Base-by-base conservation (phyloP, 2,888 invertebrate genomes). In the Microctonus aethiopoides region DNA sequence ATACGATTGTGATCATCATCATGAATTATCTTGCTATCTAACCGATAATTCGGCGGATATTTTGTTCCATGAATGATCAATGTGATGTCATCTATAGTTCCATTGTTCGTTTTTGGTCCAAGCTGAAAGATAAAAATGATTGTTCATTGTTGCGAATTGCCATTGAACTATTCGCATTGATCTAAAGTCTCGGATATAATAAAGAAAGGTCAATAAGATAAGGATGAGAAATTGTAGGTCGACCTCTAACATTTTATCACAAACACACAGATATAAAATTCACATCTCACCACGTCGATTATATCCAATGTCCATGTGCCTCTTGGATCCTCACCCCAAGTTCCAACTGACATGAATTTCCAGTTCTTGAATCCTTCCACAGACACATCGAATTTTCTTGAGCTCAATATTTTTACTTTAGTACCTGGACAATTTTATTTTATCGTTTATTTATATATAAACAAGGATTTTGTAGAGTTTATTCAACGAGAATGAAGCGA, bases 271-370 rank as follows among this genome's bases (percentile, higher is more conserved):
- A 57, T 16, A 59, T 29, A 29, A 29, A 59, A 56, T 56, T 29
- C 13, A 10, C 13, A 41, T 52, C 29, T 41, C 16, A 68, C 51
- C 39, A 29, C 41, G 56, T 68, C 70, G 2, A 39, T 68, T 68
- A 76, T 86, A 60, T 86, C 83, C 54, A 91, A 80, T 5, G 78
- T 88, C 94, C 94, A 94, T 16, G 86, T 80, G 0, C 97, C 97
- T 10, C 83, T 81, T 0, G 95, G 92, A 72, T 90, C 87, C 86
- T 97, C 97, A 0, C 95, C 96, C 97, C 97, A 98, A 0, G 93
- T 94, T 77, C 94, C 95, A 0, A 96, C 94, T 0, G 96, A 95
- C 90, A 94, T 94, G 80, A 98, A 92, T 7, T 92, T 92, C 97
- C 97, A 98, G 78, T 92, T 89, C 10, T 86, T 82, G 82, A 96